phyloP scores from a whole-genome alignment of 2,888 invertebrate genomes.

The Xestoiulus laeticollis region DNA sequence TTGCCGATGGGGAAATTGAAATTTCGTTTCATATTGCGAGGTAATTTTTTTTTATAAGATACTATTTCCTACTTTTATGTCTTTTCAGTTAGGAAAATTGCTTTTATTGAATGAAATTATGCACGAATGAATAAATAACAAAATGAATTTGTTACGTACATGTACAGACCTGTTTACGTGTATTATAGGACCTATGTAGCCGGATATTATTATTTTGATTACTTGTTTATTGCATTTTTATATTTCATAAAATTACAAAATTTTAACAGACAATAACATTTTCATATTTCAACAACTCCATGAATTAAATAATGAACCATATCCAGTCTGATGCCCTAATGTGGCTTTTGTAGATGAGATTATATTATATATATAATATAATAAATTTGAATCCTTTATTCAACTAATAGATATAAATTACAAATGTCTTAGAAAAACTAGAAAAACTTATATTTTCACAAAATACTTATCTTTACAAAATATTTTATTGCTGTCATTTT shows the following conservation, averaged over 20 bases:
- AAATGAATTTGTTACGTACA: neutral
- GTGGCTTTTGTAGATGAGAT: too few relatives aligned
- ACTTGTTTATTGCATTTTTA: slow-evolving; percentile 12
- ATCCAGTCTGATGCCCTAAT: too few relatives aligned
- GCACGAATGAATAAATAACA: neutral
- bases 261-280: neutral
- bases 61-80: neutral
- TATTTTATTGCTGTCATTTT: too few relatives aligned
- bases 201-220: neutral
- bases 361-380: too few relatives aligned
- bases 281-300: neutral
- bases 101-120: neutral
- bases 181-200: neutral
- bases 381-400: too few relatives aligned
- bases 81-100: neutral
- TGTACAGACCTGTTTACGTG: too few relatives aligned
- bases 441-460: too few relatives aligned
- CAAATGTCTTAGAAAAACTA: too few relatives aligned
- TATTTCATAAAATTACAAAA: neutral
- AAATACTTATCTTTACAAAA: too few relatives aligned
- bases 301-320: neutral
- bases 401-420: too few relatives aligned
- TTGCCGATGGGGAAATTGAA: neutral
- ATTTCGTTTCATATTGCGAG: neutral
- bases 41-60: neutral